A percentile compares a stretch with the other conserved stretches of the same genome.
These are phyloP conservation scores for Boulengeromyrus knoepffleri DNA, from an alignment of 2,113 vertebrate species.

Conservation along the genomic window DNA sequence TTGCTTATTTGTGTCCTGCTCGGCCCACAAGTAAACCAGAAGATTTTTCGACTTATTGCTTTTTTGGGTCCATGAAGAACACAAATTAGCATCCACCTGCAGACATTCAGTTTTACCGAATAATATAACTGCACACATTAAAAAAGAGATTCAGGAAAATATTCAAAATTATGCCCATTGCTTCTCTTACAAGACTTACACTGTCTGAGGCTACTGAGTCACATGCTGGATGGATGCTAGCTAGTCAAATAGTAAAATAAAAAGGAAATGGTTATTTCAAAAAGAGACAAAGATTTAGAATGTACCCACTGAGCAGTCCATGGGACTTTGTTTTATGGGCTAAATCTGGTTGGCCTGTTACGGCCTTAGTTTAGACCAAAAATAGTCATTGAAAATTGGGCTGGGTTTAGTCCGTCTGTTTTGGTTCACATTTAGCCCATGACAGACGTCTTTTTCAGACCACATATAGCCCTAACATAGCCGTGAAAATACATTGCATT, in stretches of 20 bases:
- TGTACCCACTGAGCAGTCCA: no score
- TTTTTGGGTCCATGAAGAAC: not conserved
- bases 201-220: not conserved
- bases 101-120: not conserved
- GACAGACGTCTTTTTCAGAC: no score
- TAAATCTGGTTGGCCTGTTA: no score
- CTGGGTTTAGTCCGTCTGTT: no score
- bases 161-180: not conserved
- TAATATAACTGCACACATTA: not conserved
- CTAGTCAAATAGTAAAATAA: not conserved
- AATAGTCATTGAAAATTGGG: no score
- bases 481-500: no score
- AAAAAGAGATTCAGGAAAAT: not conserved
- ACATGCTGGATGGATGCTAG: not conserved
- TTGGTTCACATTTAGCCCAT: no score
- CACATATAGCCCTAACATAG: no score
- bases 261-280: not conserved
- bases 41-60: not conserved
- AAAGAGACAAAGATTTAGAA: not conserved
- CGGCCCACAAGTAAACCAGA: not conserved
- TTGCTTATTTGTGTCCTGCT: not conserved
- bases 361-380: no score
- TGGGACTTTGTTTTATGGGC: no score
- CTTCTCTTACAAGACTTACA: not conserved
- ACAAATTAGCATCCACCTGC: not conserved